A percentile compares a stretch with the other conserved stretches of the same genome.
Evolutionary conservation across 2,797 vertebrate species (phyloP).

Genomic region (Pagetopsis macropterus): DNA sequence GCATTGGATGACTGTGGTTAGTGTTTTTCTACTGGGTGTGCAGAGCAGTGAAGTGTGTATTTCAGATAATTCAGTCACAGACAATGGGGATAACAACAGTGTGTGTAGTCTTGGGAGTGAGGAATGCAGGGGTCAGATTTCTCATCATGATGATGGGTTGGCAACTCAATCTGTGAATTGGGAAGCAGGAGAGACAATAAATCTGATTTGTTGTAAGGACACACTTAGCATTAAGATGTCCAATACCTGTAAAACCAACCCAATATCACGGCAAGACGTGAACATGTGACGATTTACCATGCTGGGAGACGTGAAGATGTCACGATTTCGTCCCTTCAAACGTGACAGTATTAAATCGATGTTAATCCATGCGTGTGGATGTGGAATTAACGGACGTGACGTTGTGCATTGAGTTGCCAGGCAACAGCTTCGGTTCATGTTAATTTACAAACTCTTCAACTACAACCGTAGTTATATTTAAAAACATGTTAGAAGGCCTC

Average conservation of each 20-base stretch:
- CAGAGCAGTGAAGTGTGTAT: conserved; percentile 42
- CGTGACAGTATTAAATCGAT: no score
- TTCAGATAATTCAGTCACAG: conserved; percentile 35
- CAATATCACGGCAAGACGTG: no score
- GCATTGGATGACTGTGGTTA: conserved; percentile 29
- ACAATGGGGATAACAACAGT: conserved; percentile 28
- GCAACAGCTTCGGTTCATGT: no score
- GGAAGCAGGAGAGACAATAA: conserved; percentile 2
- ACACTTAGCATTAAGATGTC: background rate
- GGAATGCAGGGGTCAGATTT: conserved; percentile 37
- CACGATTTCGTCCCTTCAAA: no score
- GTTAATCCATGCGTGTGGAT: no score
- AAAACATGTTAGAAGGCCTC: no score
- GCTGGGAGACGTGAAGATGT: no score
- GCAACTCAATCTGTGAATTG: background rate
- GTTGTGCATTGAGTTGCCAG: no score
- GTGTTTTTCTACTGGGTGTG: conserved; percentile 28
- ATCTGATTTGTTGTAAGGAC: conserved; percentile 7
- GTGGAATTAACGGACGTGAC: no score
- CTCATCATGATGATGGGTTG: conserved; percentile 6
- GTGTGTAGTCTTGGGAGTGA: conserved; percentile 20
- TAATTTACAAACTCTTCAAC: no score
- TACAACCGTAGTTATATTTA: no score
- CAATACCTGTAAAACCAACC: conserved; percentile 4
- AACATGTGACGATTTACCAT: no score